Base-by-base conservation (phyloP, 2,888 invertebrate species). In the Geophilus truncorum region DNA sequence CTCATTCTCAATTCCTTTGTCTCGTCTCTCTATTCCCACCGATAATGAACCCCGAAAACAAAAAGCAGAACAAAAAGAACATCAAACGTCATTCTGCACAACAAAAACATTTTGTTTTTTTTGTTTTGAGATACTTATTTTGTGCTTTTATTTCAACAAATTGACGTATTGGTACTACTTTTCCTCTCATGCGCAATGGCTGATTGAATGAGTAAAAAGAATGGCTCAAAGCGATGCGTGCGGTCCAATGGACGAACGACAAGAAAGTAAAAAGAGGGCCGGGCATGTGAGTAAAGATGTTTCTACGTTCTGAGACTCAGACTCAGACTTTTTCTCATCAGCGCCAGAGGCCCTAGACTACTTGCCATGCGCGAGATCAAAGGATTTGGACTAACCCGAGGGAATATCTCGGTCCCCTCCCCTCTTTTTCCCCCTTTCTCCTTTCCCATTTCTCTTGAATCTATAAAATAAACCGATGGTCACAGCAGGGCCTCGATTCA, bases 391-490 rank as follows among this genome's bases (percentile, higher is more conserved):
- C 25, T 28, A 28, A 62, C 62, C 62, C 62, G 62, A 62, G 62
- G 62, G 62, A 62, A 62, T 62, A 62, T 62, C 62, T 62, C 62
- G 25, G 7, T 15, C 28, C 62, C 23, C 12, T 62, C 15, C 15
- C 25, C 62, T 2, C 15, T n/a, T 45, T 6, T 25, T 62, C n/a
- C n/a, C n/a, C n/a, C n/a, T 62, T 21, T 23, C 25, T 25, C 25
- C 62, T 25, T 62, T 62, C 28, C 62, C 62, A 62, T 62, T 62
- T 62, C 62, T 62, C 62, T 62, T 62, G 62, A 62, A 62, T 62
- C 62, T 62, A 62, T 62, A 62, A 62, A 62, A 62, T 62, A 62
- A 62, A 62, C 62, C 62, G 62, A 62, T 28, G 62, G 62, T 62
- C 62, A 62, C 62, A 62, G 62, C 62, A 62, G 62, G 62, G 62